A percentile compares a stretch with the other conserved stretches of the same genome.
Conservation (phyloP, 2,888 invertebrate species). For the Eucera pruinosa region DNA sequence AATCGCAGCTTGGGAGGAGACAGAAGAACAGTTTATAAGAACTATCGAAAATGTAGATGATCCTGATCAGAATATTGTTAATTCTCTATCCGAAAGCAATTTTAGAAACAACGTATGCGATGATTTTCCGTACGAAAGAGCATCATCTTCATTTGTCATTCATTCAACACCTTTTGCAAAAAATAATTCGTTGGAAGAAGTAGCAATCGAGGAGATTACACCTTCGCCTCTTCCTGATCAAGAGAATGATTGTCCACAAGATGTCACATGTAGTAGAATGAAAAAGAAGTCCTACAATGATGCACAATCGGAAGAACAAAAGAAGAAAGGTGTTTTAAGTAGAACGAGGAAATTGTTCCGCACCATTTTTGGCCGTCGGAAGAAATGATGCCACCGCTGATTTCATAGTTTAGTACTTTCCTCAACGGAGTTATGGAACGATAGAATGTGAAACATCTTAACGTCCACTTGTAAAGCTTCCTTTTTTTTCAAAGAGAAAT, state of each 20-base stretch:
- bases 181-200: slow-evolving; percentile 29
- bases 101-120: background rate
- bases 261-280: too few relatives aligned
- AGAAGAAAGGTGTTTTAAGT: slow-evolving; percentile 57
- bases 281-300: background rate
- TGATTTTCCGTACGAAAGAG: slow-evolving; percentile 5
- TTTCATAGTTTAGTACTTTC: background rate
- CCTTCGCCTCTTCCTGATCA: slow-evolving; percentile 1
- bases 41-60: slow-evolving; percentile 62
- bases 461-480: slow-evolving; percentile 32
- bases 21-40: slow-evolving; percentile 70
- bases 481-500: slow-evolving; percentile 43
- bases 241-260: too few relatives aligned
- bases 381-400: slow-evolving; percentile 53
- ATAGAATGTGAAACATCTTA: background rate
- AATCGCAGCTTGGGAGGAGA: slow-evolving; percentile 69
- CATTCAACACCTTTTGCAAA: slow-evolving; percentile 33
- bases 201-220: slow-evolving; percentile 46
- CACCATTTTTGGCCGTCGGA: slow-evolving; percentile 66
- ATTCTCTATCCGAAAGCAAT: background rate
- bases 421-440: slow-evolving; percentile 6
- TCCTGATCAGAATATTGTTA: background rate
- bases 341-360: slow-evolving; percentile 70
- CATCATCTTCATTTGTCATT: slow-evolving; percentile 2
- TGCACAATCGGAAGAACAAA: slow-evolving; percentile 38